phyloP scores from a whole-genome alignment of 2,113 vertebrate genomes.

The Plecturocebus donacophilus region DNA sequence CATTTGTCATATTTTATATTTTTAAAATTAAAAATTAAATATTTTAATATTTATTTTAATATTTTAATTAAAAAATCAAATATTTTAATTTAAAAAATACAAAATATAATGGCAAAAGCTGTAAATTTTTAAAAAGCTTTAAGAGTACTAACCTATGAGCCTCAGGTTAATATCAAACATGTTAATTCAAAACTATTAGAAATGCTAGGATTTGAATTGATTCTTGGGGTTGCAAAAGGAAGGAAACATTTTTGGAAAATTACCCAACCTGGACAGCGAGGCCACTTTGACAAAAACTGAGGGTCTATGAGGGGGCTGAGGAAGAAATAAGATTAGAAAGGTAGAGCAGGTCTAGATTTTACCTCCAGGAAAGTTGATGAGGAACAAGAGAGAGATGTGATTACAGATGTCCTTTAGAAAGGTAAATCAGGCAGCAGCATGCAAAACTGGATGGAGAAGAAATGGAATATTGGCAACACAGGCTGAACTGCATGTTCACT shows the following conservation, averaged over 20 bases:
- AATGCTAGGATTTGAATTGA: neutral
- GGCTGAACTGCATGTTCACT: neutral
- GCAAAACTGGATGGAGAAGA: neutral
- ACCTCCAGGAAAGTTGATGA: neutral
- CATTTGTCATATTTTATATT: no score
- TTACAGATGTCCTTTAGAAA: neutral
- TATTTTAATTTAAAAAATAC: no score
- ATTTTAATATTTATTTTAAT: no score
- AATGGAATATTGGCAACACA: neutral
- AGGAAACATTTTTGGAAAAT: neutral
- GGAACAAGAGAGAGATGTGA: neutral
- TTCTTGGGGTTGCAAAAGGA: neutral
- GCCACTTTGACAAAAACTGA: neutral
- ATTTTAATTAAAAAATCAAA: no score
- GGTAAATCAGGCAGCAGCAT: neutral
- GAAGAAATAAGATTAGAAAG: neutral
- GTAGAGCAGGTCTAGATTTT: neutral
- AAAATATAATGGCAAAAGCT: neutral
- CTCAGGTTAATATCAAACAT: neutral
- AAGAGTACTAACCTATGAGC: neutral
- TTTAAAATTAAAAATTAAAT: no score
- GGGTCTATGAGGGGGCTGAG: neutral
- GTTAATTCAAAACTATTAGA: neutral
- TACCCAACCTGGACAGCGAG: neutral
- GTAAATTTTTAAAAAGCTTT: neutral